Evolutionary conservation across 2,888 invertebrate species (phyloP), one percentile per base, ranked within the genome.

Genomic region (Xestobium rufovillosum): DNA sequence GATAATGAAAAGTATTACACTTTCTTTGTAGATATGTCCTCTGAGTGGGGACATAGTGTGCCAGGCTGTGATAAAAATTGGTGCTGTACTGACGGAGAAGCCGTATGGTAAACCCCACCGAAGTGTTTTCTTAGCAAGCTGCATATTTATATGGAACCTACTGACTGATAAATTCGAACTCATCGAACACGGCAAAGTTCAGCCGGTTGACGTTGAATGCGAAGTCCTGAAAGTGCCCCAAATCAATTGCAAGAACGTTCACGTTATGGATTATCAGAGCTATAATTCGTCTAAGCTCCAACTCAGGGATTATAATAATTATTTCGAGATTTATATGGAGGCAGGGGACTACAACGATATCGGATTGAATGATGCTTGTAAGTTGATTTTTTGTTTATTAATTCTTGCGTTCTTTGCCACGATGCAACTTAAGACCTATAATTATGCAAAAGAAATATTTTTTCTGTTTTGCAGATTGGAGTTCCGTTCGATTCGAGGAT

Each of bases 51-150:
- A 63, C 47, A 63, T 67, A 38, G 51, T 65, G 27, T 65, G 66
- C 45, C 61, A 63, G 45, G 65, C 64, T 48, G 60, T 60, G 51
- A 65, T 67, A 48, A 65, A 62, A 55, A 62, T 67, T 38, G 63
- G 62, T 47, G 66, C 65, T 15, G 43, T 60, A 35, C 51, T 53
- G 39, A 45, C 50, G 34, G 41, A 44, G 19, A 53, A 52, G 29
- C 47, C 55, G 2, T 41, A 52, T 31, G 51, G 56, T 9, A 56
- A 53, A 41, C 58, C 59, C 14, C 54, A 61, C 39, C n/a, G n/a
- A n/a, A n/a, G n/a, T n/a, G 50, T 55, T 16, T 65, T 57, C 46
- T 52, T 57, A 9, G 52, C 63, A 8, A 55, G 56, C 38, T 64
- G 61, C 41, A 45, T 63, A 36, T 65, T 65, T 45, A 52, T 58